Evolutionary conservation across 2,113 vertebrate genomes (phyloP).

Genomic region (Notothenia rossii): DNA sequence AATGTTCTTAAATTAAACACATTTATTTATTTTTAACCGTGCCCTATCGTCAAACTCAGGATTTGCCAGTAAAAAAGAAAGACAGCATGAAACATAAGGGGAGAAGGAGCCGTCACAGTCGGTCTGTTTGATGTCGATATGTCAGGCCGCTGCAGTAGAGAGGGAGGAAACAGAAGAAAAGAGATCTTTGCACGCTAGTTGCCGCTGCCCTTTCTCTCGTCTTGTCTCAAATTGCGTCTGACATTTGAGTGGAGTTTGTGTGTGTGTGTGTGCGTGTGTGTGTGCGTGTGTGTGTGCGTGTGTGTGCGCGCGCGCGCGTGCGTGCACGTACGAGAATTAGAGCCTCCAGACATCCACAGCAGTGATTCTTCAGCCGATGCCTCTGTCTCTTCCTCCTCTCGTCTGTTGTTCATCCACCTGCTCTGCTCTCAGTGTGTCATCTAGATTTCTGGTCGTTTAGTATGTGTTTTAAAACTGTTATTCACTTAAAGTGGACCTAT

Average conservation of each 20-base stretch:
- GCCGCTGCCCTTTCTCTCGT: constrained; percentile 81
- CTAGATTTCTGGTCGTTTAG: not conserved
- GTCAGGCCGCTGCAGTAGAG: constrained; percentile 52
- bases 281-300: constrained; percentile 22
- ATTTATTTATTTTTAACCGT: not conserved
- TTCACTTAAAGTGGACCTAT: not conserved
- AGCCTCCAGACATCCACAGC: constrained; percentile 58
- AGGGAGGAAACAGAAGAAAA: not conserved
- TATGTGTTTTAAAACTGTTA: not conserved
- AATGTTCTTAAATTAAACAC: not conserved
- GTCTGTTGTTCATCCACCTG: constrained; percentile 38
- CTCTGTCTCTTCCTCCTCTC: constrained; percentile 15
- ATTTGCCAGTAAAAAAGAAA: constrained; percentile 6
- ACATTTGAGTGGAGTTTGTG: constrained; percentile 84
- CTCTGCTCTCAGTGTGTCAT: not conserved
- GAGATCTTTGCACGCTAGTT: constrained; percentile 55
- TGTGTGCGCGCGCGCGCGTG: constrained; percentile 28
- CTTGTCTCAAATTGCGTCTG: constrained; percentile 85
- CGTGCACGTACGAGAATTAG: constrained; percentile 6
- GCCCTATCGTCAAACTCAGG: not conserved
- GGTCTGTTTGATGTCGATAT: constrained; percentile 47
- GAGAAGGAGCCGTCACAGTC: not conserved
- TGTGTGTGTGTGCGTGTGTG: constrained; percentile 28
- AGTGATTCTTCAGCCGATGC: constrained; percentile 40
- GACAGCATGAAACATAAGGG: constrained; percentile 17